Base-by-base conservation (phyloP, 2,113 vertebrate genomes). In the Cyprinodon tularosa region DNA sequence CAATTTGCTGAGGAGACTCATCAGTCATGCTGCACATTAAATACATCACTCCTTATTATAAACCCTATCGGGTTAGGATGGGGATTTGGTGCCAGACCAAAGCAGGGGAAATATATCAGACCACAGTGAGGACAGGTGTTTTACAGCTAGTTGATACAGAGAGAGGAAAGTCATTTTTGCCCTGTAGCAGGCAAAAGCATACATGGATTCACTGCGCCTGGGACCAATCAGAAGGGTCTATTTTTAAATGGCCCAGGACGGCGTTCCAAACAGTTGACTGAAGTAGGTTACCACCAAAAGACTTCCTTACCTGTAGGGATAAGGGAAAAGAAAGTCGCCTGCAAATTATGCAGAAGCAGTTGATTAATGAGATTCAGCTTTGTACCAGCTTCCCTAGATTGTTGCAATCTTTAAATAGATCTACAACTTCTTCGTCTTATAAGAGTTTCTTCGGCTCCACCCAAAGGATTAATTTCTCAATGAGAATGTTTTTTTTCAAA, bases 141-240 rank as follows among this genome's bases (percentile, higher is more conserved):
- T 82, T 81, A 77, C 83, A 83, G 68, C 76, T 36, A n/a, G 86
- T 59, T 69, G 71, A 83, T 78, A 80, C 79, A 88, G 64, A 84
- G 39, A 57, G 71, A 73, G 79, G 74, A 92, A 93, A 90, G 88
- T 91, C 78, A 73, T 83, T 81, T 82, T 63, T 90, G 82, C 84
- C 87, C 80, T 1, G 68, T 82, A 50, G 88, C 84, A 88, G 62
- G 81, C 72, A 64, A 62, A 86, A 64, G 82, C 81, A 89, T 74
- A 76, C 50, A 53, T 92, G 87, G 80, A 76, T 88, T 88, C 72
- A 73, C 83, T 84, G 86, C 57, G 62, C 84, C 73, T 59, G 39
- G 74, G 83, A 90, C 92, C 89, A 92, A 89, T 93, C 91, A 89
- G 67, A 62, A 45, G 38, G 71, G 76, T 66, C 90, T 94, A 93